Conservation (phyloP, 2,113 vertebrate species). For the Erythrocercus mccallii region DNA sequence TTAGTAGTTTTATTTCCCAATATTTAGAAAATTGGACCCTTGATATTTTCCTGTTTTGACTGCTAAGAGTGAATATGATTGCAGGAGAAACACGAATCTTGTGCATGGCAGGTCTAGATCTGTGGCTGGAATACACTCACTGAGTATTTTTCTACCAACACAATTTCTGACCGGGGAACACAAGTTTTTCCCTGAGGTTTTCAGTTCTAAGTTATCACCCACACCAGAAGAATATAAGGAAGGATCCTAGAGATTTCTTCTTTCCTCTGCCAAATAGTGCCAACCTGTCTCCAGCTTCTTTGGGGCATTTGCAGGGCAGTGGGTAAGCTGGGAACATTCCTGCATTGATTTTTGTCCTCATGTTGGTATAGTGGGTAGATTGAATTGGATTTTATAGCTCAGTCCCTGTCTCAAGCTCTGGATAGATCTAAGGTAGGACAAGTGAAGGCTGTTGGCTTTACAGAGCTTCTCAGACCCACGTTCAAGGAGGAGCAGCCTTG, state of each 20-base stretch:
- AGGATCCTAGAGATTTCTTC: background rate
- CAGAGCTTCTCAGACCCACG: background rate
- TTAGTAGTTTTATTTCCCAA: conserved; percentile 63
- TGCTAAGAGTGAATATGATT: conserved; percentile 43
- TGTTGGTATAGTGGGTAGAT: background rate
- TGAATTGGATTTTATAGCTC: background rate
- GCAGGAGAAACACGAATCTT: conserved; percentile 1
- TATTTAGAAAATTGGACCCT: conserved; percentile 70
- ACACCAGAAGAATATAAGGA: background rate
- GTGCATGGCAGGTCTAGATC: background rate
- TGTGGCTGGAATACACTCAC: background rate
- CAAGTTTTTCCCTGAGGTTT: background rate
- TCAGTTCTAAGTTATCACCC: background rate
- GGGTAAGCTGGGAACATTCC: background rate
- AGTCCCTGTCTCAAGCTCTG: background rate
- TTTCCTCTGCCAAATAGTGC: background rate
- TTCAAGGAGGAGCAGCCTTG: background rate
- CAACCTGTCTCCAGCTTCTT: background rate
- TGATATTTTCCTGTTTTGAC: conserved; percentile 67
- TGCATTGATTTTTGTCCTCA: background rate
- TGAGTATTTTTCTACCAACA: background rate
- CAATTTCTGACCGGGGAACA: background rate
- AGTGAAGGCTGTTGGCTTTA: background rate
- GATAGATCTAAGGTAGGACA: background rate
- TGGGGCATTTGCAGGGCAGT: accelerated